phyloP scores from a whole-genome alignment of 2,113 vertebrate species.

The Dissostichus mawsoni region DNA sequence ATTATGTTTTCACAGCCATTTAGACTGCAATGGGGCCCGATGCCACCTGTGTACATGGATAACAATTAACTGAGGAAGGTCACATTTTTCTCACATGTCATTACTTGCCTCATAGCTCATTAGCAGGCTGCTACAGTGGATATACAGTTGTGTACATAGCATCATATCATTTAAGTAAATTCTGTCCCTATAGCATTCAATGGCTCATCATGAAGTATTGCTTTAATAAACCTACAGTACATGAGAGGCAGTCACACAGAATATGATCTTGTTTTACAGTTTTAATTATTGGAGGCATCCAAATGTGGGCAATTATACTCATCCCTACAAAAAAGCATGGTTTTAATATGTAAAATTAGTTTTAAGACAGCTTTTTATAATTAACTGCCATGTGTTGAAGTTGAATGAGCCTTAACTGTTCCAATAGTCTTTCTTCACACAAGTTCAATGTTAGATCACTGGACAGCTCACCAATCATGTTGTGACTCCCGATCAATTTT shows the following conservation, averaged over 20 bases:
- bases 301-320: background rate
- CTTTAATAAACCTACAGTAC: background rate
- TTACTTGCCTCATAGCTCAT: background rate
- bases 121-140: background rate
- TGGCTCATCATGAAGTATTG: background rate
- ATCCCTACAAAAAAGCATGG: background rate
- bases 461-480: constrained; percentile 40
- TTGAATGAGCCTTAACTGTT: constrained; percentile 2
- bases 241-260: background rate
- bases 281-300: background rate
- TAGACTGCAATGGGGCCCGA: background rate
- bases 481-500: constrained; percentile 49
- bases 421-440: background rate
- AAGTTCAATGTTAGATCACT: constrained; percentile 18
- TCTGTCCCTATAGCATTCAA: background rate
- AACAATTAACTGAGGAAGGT: background rate
- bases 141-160: background rate
- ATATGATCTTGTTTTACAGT: background rate
- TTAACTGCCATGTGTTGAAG: background rate
- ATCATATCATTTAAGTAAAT: background rate
- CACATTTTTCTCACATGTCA: background rate
- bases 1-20: background rate
- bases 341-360: background rate
- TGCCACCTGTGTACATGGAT: background rate
- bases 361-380: background rate